Percentiles rank a stretch among this genome's conserved stretches.
Conservation (phyloP, 2,113 vertebrate genomes). For the Urocitellus parryii region DNA sequence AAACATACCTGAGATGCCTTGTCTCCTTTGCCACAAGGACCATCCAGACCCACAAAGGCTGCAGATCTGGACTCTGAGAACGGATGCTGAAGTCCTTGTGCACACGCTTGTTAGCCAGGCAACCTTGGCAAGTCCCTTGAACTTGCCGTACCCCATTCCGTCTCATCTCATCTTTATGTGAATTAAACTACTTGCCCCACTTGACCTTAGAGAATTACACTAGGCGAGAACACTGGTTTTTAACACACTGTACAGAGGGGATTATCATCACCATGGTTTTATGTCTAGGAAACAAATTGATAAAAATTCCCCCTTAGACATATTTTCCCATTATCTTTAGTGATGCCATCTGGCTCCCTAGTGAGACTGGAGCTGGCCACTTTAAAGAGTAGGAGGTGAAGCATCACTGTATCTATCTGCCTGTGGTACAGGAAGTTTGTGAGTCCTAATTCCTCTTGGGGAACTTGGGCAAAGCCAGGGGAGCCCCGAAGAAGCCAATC, state of each 20-base stretch:
- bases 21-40: not conserved
- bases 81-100: not conserved
- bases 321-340: not conserved
- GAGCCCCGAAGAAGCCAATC: not conserved
- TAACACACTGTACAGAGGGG: not conserved
- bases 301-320: not conserved
- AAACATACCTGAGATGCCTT: not conserved
- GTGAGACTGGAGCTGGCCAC: not conserved
- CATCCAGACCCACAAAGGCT: not conserved
- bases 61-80: not conserved
- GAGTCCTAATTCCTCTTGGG: not conserved
- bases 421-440: not conserved
- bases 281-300: not conserved
- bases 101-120: not conserved
- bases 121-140: not conserved
- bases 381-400: not conserved
- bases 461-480: not conserved
- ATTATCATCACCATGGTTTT: not conserved
- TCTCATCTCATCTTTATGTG: not conserved
- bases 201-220: not conserved
- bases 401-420: not conserved
- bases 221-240: not conserved
- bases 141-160: not conserved
- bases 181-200: not conserved
- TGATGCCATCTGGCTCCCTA: not conserved